Percentiles rank a stretch among this genome's conserved stretches.
Evolutionary conservation across 2,113 vertebrate genomes (phyloP).

Genomic region (Stercorarius parasiticus): DNA sequence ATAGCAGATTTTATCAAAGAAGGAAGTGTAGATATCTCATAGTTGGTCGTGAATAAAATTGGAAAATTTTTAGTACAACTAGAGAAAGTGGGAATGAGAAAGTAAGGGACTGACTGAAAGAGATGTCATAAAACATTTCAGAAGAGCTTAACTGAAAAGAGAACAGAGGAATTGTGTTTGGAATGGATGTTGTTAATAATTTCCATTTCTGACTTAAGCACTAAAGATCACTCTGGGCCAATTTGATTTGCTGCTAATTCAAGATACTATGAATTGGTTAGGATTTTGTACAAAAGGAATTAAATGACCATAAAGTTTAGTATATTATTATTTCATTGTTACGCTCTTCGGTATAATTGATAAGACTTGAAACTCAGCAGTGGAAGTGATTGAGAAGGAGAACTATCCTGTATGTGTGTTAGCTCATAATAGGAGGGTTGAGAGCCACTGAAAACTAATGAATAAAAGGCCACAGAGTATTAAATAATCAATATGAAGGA

Average conservation of each 20-base stretch:
- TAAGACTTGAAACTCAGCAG: background rate
- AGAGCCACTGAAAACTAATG: background rate
- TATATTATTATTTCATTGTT: background rate
- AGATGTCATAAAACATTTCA: rapidly evolving
- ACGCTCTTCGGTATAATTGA: background rate
- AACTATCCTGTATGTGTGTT: background rate
- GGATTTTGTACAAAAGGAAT: background rate
- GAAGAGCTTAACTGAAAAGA: background rate
- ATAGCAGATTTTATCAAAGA: background rate
- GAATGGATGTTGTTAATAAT: background rate
- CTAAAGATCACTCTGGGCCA: background rate
- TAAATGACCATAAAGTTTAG: background rate
- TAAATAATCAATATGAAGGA: background rate
- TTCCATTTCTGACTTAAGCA: background rate
- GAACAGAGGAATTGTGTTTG: background rate
- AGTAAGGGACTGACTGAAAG: background rate
- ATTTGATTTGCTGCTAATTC: background rate
- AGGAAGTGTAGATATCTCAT: background rate
- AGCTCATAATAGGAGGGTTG: background rate
- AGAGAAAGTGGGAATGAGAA: background rate
- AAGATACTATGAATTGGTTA: background rate
- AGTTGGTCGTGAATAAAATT: background rate
- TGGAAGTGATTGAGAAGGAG: background rate
- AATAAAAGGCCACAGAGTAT: background rate
- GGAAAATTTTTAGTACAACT: background rate